These are phyloP conservation scores for Lithophane leautieri DNA, from an alignment of 2,888 invertebrate genomes.

Conservation along the genomic window DNA sequence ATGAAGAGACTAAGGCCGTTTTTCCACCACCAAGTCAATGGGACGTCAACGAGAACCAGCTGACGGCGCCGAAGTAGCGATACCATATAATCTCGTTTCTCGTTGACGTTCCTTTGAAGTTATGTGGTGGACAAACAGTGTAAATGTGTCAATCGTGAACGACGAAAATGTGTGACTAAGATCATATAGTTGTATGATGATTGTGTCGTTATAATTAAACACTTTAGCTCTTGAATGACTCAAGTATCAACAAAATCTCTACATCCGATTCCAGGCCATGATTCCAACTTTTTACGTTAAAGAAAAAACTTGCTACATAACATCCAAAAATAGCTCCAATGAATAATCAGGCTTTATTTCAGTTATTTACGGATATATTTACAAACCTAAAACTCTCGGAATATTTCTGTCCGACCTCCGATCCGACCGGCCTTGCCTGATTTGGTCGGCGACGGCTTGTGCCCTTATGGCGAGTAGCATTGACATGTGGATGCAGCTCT, in stretches of 20 bases:
- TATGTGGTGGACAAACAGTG: no score
- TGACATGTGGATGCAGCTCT: constrained; percentile 32
- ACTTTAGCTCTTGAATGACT: neutral
- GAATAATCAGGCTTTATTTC: constrained; percentile 40
- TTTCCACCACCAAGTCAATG: no score
- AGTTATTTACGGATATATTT: constrained; percentile 50
- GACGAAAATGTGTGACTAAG: no score
- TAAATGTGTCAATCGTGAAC: no score
- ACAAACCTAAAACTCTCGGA: constrained; percentile 40
- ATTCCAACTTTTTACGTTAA: neutral
- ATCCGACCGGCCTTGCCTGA: constrained; percentile 66
- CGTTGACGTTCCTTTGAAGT: no score
- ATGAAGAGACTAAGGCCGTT: no score
- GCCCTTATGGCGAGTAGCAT: constrained; percentile 64
- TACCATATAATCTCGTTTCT: no score
- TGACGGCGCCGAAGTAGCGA: no score
- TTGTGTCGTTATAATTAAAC: no score
- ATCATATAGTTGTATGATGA: no score
- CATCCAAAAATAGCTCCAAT: constrained; percentile 36
- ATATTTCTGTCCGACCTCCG: constrained; percentile 67
- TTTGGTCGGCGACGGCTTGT: constrained; percentile 73
- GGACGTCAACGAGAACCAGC: no score
- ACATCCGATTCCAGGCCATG: neutral
- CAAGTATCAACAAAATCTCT: neutral
- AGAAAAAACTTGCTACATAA: neutral